Percentiles rank a stretch among this genome's conserved stretches.
Evolutionary conservation across 2,113 vertebrate genomes (phyloP).

Genomic region (Ceratotherium simum): DNA sequence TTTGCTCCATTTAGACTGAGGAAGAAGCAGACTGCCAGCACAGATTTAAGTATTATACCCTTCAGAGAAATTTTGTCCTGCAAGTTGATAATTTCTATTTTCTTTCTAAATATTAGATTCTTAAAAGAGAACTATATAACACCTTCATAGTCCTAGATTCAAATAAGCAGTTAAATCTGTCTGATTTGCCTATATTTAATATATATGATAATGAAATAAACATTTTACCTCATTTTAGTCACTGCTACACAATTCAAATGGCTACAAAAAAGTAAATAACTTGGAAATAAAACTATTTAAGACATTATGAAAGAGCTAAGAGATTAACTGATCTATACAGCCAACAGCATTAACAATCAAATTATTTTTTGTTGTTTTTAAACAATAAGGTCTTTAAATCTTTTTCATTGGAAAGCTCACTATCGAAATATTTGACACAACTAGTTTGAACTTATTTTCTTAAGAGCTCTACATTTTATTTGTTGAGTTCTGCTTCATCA

Average conservation of each 20-base stretch:
- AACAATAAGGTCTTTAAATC: constrained; percentile 22
- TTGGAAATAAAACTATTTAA: neutral
- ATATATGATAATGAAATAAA: neutral
- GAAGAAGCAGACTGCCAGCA: neutral
- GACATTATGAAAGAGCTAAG: neutral
- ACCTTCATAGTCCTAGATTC: neutral
- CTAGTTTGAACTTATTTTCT: neutral
- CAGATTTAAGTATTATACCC: neutral
- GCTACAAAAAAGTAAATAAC: constrained; percentile 3
- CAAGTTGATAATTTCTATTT: constrained; percentile 3
- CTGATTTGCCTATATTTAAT: neutral
- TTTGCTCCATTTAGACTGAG: neutral
- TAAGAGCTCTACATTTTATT: neutral
- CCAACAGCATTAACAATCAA: neutral
- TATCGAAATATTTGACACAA: constrained; percentile 12
- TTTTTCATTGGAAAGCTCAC: neutral
- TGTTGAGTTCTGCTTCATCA: constrained; percentile 37
- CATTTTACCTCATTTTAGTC: neutral
- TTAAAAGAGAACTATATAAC: neutral
- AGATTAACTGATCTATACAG: neutral
- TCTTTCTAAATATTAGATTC: neutral
- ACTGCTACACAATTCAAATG: neutral
- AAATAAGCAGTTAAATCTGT: neutral
- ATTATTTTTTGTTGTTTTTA: neutral
- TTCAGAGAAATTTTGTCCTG: constrained; percentile 34